These are phyloP conservation scores for Leguminivora glycinivorella DNA, from an alignment of 1,140 invertebrate genomes.

Conservation along the genomic window DNA sequence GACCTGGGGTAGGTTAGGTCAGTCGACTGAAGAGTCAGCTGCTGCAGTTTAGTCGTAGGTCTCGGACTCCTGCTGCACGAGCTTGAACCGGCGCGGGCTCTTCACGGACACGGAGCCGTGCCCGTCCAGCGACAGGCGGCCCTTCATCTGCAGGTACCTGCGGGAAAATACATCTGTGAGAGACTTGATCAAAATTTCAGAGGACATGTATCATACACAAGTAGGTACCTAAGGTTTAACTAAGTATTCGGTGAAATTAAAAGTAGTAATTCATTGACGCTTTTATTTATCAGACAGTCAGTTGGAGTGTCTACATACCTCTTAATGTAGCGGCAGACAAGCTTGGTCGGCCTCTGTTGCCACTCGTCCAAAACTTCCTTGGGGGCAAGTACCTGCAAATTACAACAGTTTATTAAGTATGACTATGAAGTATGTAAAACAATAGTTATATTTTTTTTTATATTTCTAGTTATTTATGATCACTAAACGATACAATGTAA, in stretches of 20 bases:
- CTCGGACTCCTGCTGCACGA: conserved; percentile 94
- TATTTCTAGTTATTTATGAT: no score
- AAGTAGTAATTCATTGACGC: no score
- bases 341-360: conserved; percentile 93
- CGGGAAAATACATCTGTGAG: conserved; percentile 29
- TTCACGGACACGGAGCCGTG: conserved; percentile 89
- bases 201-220: no score
- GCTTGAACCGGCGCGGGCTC: conserved; percentile 90
- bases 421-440: conserved; percentile 5
- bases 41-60: conserved; percentile 87
- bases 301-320: conserved; percentile 59
- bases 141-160: conserved; percentile 86
- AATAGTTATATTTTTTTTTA: background rate
- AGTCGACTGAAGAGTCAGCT: background rate
- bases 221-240: no score
- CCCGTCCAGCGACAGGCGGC: conserved; percentile 83
- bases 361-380: conserved; percentile 95
- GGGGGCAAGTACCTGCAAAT: conserved; percentile 86
- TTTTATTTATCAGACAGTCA: no score
- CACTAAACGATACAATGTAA: no score
- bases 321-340: conserved; percentile 94
- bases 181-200: background rate
- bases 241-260: no score
- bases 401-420: conserved; percentile 3
- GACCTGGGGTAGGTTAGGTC: no score